phyloP scores from a whole-genome alignment of 2,888 invertebrate genomes.

The Microctonus hyperodae region DNA sequence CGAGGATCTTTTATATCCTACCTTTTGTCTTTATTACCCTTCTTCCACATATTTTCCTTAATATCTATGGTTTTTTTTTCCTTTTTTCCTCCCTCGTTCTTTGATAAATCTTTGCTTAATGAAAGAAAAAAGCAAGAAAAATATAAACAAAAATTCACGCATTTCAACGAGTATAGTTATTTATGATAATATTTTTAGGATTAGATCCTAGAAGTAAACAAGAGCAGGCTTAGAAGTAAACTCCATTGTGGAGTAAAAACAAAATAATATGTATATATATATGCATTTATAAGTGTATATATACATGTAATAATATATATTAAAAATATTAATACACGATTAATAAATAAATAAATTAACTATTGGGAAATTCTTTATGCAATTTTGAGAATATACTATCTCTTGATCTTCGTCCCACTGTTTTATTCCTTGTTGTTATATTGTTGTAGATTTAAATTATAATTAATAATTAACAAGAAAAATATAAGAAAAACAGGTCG shows the following conservation, averaged over 20 bases:
- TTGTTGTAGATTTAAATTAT: slow-evolving; percentile 39
- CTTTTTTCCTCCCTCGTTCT: background rate
- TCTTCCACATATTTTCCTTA: background rate
- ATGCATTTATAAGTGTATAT: slow-evolving; percentile 10
- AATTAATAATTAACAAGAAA: slow-evolving; percentile 17
- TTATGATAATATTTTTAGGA: slow-evolving; percentile 11
- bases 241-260: slow-evolving; percentile 25
- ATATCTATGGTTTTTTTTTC: background rate
- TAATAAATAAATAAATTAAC: slow-evolving; percentile 1
- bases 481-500: slow-evolving; percentile 51
- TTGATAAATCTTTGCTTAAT: background rate
- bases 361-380: background rate
- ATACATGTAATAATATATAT: slow-evolving; percentile 18
- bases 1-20: slow-evolving; percentile 3
- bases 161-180: background rate
- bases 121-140: background rate
- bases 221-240: slow-evolving; percentile 31
- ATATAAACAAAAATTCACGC: background rate
- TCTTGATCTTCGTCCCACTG: slow-evolving; percentile 7
- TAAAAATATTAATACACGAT: slow-evolving; percentile 10
- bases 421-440: slow-evolving; percentile 32
- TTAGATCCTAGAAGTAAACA: slow-evolving; percentile 26
- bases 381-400: background rate
- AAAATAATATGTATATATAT: slow-evolving; percentile 16
- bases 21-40: background rate